Percentiles rank a stretch among this genome's conserved stretches.
Conservation (phyloP, 2,113 vertebrate genomes). For the Nycticorax nycticorax region DNA sequence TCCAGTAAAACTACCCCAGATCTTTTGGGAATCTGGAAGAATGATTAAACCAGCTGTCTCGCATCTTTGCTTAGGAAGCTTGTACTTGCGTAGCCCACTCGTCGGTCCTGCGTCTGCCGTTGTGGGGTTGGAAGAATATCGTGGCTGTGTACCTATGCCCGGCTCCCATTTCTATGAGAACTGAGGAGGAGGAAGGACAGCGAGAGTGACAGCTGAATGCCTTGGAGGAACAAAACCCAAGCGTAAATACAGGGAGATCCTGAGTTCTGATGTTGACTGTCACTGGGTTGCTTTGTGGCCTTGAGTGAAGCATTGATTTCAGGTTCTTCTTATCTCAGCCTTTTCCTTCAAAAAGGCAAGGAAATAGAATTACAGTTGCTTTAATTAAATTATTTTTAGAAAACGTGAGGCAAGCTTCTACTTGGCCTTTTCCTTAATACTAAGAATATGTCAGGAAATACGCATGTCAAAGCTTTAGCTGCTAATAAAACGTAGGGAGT, state of each 20-base stretch:
- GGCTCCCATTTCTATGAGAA: background rate
- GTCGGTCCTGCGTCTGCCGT: rapidly evolving
- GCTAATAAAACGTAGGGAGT: background rate
- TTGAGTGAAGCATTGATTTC: background rate
- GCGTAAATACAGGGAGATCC: background rate
- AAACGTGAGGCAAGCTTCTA: background rate
- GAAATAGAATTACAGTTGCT: background rate
- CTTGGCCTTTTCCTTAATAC: background rate
- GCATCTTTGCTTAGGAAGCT: background rate
- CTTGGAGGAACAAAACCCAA: background rate
- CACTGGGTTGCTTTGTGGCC: background rate
- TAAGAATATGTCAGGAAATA: background rate
- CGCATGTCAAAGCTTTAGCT: rapidly evolving
- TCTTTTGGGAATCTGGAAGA: background rate
- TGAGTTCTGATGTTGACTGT: background rate
- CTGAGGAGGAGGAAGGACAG: background rate
- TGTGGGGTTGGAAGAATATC: background rate
- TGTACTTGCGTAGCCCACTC: background rate
- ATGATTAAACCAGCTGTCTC: background rate
- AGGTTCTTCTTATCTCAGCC: background rate
- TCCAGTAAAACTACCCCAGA: background rate
- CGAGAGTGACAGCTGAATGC: background rate
- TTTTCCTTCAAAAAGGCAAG: background rate
- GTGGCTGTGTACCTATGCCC: background rate
- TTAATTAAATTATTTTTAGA: background rate